Evolutionary conservation across 2,797 vertebrate species (phyloP).

Genomic region (Linurgus olivaceus): DNA sequence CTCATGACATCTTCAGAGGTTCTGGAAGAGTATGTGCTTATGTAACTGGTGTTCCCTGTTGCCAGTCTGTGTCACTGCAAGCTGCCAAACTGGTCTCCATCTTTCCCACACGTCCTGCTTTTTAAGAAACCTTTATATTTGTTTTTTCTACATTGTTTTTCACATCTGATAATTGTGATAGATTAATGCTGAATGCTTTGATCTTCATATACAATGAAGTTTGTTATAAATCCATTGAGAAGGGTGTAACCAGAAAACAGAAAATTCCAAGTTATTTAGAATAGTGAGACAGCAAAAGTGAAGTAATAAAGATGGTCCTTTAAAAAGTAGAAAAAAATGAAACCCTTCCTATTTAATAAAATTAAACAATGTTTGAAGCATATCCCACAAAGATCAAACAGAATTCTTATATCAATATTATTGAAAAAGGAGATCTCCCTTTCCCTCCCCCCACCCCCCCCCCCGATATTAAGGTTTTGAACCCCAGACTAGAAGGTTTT

Average conservation of each 20-base stretch:
- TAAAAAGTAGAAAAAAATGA: background rate
- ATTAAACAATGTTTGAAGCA: constrained; percentile 1
- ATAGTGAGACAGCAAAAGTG: background rate
- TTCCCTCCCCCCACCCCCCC: background rate
- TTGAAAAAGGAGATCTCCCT: background rate
- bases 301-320: background rate
- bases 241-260: constrained; percentile 2
- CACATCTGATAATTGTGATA: background rate
- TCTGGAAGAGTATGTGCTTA: background rate
- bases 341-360: background rate
- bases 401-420: constrained; percentile 38
- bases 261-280: background rate
- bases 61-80: background rate
- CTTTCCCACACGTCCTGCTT: background rate
- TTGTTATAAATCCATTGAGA: background rate
- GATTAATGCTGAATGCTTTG: constrained; percentile 14
- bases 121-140: constrained; percentile 4
- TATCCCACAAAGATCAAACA: constrained; percentile 38
- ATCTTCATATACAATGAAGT: background rate
- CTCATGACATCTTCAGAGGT: background rate
- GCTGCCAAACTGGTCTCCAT: background rate
- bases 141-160: background rate
- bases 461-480: background rate
- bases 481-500: constrained; percentile 7
- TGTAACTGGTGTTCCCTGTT: background rate